Evolutionary conservation across 2,113 vertebrate species (phyloP).

Genomic region (Brachypodius melanocephalos): DNA sequence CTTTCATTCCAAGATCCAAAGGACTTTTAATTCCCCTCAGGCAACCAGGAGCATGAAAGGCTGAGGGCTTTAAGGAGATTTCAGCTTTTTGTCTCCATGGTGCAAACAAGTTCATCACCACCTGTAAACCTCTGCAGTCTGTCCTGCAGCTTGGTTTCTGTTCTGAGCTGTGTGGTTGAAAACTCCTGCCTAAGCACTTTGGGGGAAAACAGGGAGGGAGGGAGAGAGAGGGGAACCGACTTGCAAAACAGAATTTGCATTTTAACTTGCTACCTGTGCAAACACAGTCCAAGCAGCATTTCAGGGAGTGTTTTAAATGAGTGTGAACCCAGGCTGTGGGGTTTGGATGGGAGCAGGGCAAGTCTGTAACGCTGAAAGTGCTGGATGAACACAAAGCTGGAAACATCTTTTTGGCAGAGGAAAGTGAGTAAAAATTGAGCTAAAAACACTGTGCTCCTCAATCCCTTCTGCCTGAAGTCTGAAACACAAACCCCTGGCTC

Average conservation of each 20-base stretch:
- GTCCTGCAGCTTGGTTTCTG: neutral
- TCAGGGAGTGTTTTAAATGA: neutral
- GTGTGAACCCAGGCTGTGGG: neutral
- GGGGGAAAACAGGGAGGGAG: neutral
- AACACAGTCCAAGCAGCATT: neutral
- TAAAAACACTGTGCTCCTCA: neutral
- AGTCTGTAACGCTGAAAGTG: neutral
- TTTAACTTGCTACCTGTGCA: neutral
- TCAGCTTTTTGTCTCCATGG: neutral
- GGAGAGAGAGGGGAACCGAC: slow-evolving; percentile 13
- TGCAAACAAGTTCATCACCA: neutral
- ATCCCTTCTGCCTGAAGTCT: neutral
- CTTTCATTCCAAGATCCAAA: neutral
- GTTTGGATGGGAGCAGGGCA: neutral
- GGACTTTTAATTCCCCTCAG: neutral
- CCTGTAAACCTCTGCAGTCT: neutral
- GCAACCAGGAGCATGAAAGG: neutral
- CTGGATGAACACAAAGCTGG: neutral
- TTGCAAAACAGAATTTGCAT: neutral
- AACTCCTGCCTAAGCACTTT: neutral
- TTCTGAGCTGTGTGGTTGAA: neutral
- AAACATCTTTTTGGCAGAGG: neutral
- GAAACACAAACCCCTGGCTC: neutral
- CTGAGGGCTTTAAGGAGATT: neutral
- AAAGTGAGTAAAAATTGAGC: neutral